phyloP scores from a whole-genome alignment of 2,113 vertebrate species.

The Oreochromis aureus region DNA sequence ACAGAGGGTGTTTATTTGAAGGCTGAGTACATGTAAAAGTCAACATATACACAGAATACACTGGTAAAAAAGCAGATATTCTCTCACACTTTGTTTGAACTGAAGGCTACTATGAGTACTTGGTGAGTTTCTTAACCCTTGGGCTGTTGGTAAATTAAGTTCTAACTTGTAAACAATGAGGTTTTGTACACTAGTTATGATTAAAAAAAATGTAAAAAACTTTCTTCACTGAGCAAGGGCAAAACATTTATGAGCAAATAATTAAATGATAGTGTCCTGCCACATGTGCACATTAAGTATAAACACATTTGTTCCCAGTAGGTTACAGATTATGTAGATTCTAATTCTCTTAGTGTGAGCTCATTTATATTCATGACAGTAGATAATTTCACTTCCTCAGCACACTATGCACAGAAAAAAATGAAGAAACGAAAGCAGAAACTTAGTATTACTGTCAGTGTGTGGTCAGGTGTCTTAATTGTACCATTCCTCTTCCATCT shows the following conservation, averaged over 20 bases:
- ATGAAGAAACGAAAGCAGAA: neutral
- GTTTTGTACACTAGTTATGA: neutral
- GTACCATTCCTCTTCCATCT: neutral
- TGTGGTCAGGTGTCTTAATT: neutral
- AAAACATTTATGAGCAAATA: neutral
- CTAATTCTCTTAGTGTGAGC: neutral
- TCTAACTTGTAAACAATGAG: neutral
- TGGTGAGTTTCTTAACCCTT: neutral
- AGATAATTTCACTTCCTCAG: neutral
- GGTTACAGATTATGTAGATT: neutral
- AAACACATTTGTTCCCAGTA: neutral
- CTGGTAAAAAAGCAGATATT: too few relatives aligned
- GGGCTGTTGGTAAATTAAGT: neutral
- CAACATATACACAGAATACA: neutral
- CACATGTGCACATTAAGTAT: neutral
- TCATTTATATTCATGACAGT: neutral
- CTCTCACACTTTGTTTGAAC: neutral
- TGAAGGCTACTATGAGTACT: neutral
- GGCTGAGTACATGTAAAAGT: neutral
- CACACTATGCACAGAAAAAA: neutral
- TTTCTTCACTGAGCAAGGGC: neutral
- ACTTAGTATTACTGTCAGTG: neutral
- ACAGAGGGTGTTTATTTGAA: neutral
- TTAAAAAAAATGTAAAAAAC: rapidly evolving
- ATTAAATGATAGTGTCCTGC: neutral